These are phyloP conservation scores for Apaloderma vittatum DNA, from an alignment of 2,113 vertebrate genomes.

Conservation along the genomic window DNA sequence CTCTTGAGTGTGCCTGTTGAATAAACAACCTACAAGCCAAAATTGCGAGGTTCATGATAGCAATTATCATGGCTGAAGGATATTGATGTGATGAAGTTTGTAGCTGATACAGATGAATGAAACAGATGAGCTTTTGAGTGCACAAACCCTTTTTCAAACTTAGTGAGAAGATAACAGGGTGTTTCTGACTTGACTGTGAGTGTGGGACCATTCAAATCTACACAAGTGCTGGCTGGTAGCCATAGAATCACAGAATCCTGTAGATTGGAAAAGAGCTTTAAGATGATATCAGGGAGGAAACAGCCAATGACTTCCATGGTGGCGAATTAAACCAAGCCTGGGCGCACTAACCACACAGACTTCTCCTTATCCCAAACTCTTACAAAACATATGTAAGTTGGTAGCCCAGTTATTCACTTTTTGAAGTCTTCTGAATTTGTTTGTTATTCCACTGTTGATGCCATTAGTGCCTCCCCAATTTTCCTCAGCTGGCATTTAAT, in stretches of 20 bases:
- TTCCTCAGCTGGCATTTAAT: background rate
- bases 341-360: background rate
- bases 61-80: background rate
- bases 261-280: too few species aligned
- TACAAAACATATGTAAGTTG: background rate
- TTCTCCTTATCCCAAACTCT: background rate
- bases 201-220: background rate
- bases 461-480: background rate
- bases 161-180: background rate
- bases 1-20: background rate
- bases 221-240: background rate
- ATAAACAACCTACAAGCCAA: background rate
- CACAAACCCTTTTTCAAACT: background rate
- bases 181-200: background rate
- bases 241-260: too few species aligned
- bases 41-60: background rate
- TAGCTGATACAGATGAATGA: background rate
- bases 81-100: background rate
- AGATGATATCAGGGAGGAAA: background rate
- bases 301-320: background rate
- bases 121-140: background rate
- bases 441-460: constrained; percentile 13
- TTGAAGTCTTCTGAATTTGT: background rate
- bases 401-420: background rate
- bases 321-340: background rate